A percentile compares a stretch with the other conserved stretches of the same genome.
Evolutionary conservation across 2,888 invertebrate genomes (phyloP).

Genomic region (Perizoma affinitatum): DNA sequence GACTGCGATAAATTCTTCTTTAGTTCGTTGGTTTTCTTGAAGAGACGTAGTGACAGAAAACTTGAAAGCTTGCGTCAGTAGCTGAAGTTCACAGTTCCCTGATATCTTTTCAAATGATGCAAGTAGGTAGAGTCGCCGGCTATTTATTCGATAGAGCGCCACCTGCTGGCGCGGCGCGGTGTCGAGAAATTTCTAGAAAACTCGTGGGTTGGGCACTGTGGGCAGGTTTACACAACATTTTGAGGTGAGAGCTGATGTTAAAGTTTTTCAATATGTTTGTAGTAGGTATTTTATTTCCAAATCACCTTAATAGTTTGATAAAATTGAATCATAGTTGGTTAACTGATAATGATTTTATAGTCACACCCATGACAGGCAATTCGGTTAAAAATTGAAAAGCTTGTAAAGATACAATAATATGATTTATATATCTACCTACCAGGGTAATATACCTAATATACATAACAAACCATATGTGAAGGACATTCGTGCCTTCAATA

Average conservation of each 20-base stretch:
- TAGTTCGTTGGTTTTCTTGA: neutral
- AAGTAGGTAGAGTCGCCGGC: constrained; percentile 22
- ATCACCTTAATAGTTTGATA: too few species aligned
- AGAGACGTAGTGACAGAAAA: neutral
- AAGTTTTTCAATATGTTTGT: neutral
- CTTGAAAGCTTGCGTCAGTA: constrained; percentile 12
- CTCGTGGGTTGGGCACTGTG: constrained; percentile 14
- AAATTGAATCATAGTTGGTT: too few species aligned
- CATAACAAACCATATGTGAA: too few species aligned
- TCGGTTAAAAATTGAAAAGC: too few species aligned
- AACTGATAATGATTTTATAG: too few species aligned
- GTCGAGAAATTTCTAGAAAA: constrained; percentile 50
- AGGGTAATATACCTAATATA: too few species aligned
- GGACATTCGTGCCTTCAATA: too few species aligned
- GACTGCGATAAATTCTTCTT: neutral
- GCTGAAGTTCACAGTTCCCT: constrained; percentile 26
- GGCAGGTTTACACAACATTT: constrained; percentile 48
- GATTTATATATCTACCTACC: too few species aligned
- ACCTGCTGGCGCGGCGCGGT: constrained; percentile 45
- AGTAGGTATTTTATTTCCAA: neutral
- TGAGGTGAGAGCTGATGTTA: neutral
- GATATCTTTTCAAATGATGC: constrained; percentile 42
- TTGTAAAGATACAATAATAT: too few species aligned
- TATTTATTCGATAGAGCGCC: constrained; percentile 55
- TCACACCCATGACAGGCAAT: too few species aligned